phyloP scores from a whole-genome alignment of 2,888 invertebrate genomes.

The Scaptodrosophila latifasciaeformis region DNA sequence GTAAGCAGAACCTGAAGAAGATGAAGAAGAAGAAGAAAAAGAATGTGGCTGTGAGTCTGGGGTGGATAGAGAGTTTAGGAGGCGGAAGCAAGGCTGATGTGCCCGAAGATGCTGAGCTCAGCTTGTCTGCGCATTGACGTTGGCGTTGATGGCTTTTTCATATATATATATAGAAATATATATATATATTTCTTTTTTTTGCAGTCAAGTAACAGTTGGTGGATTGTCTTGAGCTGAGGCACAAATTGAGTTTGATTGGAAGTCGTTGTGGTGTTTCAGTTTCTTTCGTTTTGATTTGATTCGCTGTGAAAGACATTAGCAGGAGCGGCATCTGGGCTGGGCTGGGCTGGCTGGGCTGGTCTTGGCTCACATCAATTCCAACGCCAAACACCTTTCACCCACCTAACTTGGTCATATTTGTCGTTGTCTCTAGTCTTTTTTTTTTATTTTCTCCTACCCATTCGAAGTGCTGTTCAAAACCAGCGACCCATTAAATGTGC shows the following conservation, averaged over 20 bases:
- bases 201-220: slow-evolving; percentile 23
- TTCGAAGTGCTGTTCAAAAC: slow-evolving; percentile 8
- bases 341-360: not conserved
- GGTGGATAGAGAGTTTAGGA: not conserved
- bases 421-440: too few relatives aligned
- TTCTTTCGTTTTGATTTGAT: slow-evolving; percentile 49
- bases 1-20: slow-evolving; percentile 6
- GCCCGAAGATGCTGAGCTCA: too few relatives aligned
- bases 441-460: slow-evolving; percentile 8
- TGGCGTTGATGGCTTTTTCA: slow-evolving; percentile 30
- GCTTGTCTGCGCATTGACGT: slow-evolving; percentile 11
- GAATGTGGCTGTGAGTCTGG: slow-evolving; percentile 2
- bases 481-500: slow-evolving; percentile 47
- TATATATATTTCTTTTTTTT: too few relatives aligned
- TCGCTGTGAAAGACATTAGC: slow-evolving; percentile 51
- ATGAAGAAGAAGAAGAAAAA: slow-evolving; percentile 22
- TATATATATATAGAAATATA: too few relatives aligned
- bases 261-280: slow-evolving; percentile 36
- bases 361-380: not conserved
- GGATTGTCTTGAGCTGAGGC: too few relatives aligned
- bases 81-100: slow-evolving; percentile 15
- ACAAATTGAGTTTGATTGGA: slow-evolving; percentile 59
- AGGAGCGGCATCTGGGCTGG: too few relatives aligned
- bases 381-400: slow-evolving; percentile 2
- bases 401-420: slow-evolving; percentile 13